Base-by-base conservation (phyloP, 1,140 invertebrate genomes). In the Microvelia longipes region DNA sequence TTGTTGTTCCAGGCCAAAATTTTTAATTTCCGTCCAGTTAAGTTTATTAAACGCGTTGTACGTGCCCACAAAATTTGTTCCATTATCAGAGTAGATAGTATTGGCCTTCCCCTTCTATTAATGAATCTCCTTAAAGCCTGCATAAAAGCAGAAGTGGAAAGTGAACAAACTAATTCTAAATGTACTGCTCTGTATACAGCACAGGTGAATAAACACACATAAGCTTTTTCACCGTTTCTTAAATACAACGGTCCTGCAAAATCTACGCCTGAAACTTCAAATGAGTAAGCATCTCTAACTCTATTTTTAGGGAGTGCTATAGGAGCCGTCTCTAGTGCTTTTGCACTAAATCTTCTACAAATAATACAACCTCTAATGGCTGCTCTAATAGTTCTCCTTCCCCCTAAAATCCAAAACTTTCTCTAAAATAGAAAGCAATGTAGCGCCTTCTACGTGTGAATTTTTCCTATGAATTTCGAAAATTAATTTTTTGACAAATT, bases 11-110 rank as follows among this genome's bases (percentile, higher is more conserved):
- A 66, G 15, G 62, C 15, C 66, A 2, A 74, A 67, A 50, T 71
- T 66, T 11, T 28, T 62, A 28, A 75, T 69, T 28, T 68, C 63
- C 5, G 70, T 25, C 75, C 75, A 76, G 19, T 77, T 29, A 28
- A 75, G 27, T 28, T 30, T 70, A 1, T 71, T 61, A 28, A 75
- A 69, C 1, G 70, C 29, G 35, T 75, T 75, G 27, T 50, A 5
- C 19, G 35, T 19, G 11, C 69, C 70, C n/a, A 69, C 70, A 69
- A 80, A 80, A 71, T 79, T 80, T 1, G 74, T 78, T 0, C 77
- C 80, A 69, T 81, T 81, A 69, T 82, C 79, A 35, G 74, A 78
- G 64, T 77, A 80, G 13, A 82, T 77, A 0, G 74, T 73, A 0
- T 66, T 0, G 77, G 78, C 71, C 76, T 69, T 61, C 77, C 77